These are phyloP conservation scores for Crenichthys baileyi DNA, from an alignment of 2,797 vertebrate genomes.

Conservation along the genomic window DNA sequence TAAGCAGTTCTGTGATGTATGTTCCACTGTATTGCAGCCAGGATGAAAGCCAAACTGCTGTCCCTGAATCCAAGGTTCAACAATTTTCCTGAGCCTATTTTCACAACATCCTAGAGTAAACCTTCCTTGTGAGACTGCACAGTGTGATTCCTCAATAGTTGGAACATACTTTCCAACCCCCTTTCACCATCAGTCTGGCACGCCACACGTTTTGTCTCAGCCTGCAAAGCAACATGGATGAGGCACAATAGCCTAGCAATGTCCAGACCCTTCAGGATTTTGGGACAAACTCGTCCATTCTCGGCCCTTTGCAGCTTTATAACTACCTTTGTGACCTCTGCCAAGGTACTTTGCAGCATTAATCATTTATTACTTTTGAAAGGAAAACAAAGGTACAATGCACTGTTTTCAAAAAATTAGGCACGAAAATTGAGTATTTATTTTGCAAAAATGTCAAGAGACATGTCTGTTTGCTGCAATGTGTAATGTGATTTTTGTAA, in stretches of 20 bases:
- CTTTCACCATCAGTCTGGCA: not conserved
- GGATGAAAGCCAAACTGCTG: not conserved
- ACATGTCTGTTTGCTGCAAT: conserved; percentile 30
- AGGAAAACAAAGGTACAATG: not conserved
- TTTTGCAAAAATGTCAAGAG: conserved; percentile 23
- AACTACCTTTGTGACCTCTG: not conserved
- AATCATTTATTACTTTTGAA: conserved; percentile 3
- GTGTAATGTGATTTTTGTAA: conserved; percentile 41
- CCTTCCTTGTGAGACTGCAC: no score
- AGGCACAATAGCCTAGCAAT: not conserved
- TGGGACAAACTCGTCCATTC: not conserved
- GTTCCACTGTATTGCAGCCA: no score
- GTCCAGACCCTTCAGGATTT: not conserved
- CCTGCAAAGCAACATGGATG: not conserved
- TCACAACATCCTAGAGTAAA: not conserved
- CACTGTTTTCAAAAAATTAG: not conserved
- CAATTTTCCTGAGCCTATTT: not conserved
- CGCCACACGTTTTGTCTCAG: not conserved
- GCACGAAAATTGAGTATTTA: conserved; percentile 31
- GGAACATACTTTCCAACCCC: no score
- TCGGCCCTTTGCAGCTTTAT: not conserved
- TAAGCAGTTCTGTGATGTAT: no score
- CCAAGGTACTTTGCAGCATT: not conserved
- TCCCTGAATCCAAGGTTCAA: not conserved
- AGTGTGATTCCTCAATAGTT: no score